Conservation (phyloP, 2,113 vertebrate species). For the Coracopsis vasa region DNA sequence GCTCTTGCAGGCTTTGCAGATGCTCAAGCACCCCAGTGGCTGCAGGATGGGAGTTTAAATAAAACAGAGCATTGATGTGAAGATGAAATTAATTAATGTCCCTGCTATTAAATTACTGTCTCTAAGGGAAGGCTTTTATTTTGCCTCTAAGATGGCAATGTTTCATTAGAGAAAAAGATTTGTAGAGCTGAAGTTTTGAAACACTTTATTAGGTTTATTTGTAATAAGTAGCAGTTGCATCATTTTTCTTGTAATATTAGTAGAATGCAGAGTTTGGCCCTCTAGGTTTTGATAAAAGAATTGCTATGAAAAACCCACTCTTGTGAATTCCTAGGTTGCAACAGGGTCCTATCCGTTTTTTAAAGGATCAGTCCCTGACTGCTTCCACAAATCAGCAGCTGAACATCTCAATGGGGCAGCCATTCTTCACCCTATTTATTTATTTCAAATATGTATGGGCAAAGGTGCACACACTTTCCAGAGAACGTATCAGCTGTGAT, state of each 20-base stretch:
- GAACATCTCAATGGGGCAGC: neutral
- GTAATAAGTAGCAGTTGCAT: neutral
- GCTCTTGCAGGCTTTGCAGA: slow-evolving; percentile 7
- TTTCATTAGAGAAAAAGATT: neutral
- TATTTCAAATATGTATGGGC: neutral
- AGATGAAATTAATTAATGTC: slow-evolving; percentile 62
- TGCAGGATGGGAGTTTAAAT: slow-evolving; percentile 49
- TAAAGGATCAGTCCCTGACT: neutral
- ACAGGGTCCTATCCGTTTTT: neutral
- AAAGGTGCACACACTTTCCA: neutral
- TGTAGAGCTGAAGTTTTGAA: neutral
- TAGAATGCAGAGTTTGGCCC: neutral
- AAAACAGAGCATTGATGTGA: slow-evolving; percentile 48
- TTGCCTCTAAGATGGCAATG: neutral
- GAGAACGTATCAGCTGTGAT: neutral
- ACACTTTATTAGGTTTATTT: neutral
- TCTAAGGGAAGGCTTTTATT: slow-evolving; percentile 37
- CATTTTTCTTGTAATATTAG: neutral
- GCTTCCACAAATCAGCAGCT: neutral
- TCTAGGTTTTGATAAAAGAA: neutral
- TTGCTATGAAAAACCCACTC: neutral
- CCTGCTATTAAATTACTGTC: slow-evolving; percentile 21
- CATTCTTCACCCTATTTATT: neutral
- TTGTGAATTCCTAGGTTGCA: neutral
- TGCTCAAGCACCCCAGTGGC: slow-evolving; percentile 35